Base-by-base conservation (phyloP, 2,113 vertebrate species). In the Ophthalmolycus amberensis region DNA sequence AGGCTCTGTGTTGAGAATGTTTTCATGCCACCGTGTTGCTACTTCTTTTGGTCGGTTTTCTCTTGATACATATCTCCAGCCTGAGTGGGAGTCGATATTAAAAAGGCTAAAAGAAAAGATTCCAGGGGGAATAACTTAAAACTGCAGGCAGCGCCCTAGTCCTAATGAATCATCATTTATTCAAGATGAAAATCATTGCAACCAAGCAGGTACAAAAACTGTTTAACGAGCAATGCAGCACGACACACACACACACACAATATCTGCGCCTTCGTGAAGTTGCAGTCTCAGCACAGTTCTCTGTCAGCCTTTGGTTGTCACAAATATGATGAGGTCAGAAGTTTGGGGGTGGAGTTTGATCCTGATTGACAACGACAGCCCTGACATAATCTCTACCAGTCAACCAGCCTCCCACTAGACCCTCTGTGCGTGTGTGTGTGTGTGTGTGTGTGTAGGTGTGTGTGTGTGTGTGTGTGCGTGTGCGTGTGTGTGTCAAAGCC, bases 321-420 rank as follows among this genome's bases (percentile, higher is more conserved):
- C 66, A 60, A 87, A 82, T 62, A 90, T 93, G 93, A 94, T 92
- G 93, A 93, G 91, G 92, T 91, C 90, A 89, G 94, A 92, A 77
- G 87, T 85, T 86, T 89, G 91, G 84, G 89, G 85, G 88, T 68
- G 90, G 92, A 89, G 86, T 87, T 90, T 92, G 94, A 94, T 87
- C 79, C 87, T 93, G 94, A 95, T 91, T 89, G 84, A 85, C 87
- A 87, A 60, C 77, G 94, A 94, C 94, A 94, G 88, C 54, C 80
- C 86, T 93, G 93, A 94, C 93, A 94, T 89, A 93, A 85, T 91
- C 87, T 86, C 90, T 88, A 82, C 79, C 87, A 88, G 90, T 93
- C 94, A 92, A 90, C 86, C 85, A 90, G 79, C 84, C 88, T 90
- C 85, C 81, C 89, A 85, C 87, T 58, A 78, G 85, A 85, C 80